Conservation (phyloP, 2,888 invertebrate species). For the Tromatobia lineatoria region DNA sequence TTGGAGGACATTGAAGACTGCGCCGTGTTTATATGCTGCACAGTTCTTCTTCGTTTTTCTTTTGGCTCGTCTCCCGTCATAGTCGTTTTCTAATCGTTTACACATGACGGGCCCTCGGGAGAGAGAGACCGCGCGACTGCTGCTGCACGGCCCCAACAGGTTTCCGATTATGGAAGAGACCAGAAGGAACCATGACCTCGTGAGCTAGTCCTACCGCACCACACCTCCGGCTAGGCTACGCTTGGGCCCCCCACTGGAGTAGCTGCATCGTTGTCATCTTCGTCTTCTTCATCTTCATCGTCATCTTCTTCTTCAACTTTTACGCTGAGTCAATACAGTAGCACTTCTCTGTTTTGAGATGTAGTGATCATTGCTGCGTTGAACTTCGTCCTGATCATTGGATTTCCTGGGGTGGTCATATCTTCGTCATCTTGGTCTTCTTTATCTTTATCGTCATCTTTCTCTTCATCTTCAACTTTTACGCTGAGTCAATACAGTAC, state of each 20-base stretch:
- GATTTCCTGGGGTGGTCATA: too few relatives aligned
- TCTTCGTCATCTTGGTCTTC: background rate
- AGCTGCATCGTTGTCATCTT: background rate
- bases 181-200: slow-evolving; percentile 71
- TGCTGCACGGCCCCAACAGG: slow-evolving; percentile 61
- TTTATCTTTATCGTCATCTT: background rate
- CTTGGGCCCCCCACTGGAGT: background rate
- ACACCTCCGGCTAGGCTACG: slow-evolving; percentile 50
- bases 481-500: too few relatives aligned
- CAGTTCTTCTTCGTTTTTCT: slow-evolving; percentile 18
- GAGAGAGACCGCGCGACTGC: slow-evolving; percentile 26
- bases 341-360: too few relatives aligned
- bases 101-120: slow-evolving; percentile 51
- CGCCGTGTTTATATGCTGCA: slow-evolving; percentile 13
- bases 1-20: slow-evolving; percentile 52
- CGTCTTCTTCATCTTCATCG: slow-evolving; percentile 1
- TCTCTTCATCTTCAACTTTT: background rate
- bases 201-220: slow-evolving; percentile 70
- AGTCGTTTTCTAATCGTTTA: slow-evolving; percentile 67
- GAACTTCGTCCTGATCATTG: too few relatives aligned
- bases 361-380: too few relatives aligned
- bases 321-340: background rate
- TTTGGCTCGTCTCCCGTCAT: slow-evolving; percentile 41
- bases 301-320: background rate
- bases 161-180: slow-evolving; percentile 68